These are phyloP conservation scores for Cryptomyrus ogoouensis DNA, from an alignment of 2,113 vertebrate genomes.

Conservation along the genomic window DNA sequence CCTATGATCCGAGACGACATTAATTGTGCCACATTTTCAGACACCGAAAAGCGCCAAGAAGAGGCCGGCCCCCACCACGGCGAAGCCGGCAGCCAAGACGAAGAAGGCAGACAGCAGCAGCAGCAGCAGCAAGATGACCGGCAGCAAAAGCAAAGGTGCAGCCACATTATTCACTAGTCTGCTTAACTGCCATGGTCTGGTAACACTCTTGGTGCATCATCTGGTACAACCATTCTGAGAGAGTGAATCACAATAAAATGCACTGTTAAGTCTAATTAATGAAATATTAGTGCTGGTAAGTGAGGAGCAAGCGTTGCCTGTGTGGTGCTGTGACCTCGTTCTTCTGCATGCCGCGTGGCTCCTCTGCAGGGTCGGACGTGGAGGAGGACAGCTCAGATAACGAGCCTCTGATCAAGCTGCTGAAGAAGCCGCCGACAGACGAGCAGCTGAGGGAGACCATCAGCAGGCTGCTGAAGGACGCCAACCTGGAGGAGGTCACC, in stretches of 20 bases:
- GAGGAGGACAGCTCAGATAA: constrained; percentile 87
- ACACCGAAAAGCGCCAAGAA: constrained; percentile 69
- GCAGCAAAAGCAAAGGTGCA: constrained; percentile 72
- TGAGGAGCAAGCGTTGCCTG: background rate
- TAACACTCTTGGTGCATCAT: background rate
- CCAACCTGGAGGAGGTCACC: constrained; percentile 87
- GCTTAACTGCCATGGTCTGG: background rate
- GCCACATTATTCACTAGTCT: background rate
- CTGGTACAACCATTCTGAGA: background rate
- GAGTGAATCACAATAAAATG: background rate
- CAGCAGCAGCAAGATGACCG: constrained; percentile 77
- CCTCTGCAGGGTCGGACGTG: constrained; percentile 36
- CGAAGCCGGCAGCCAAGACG: constrained; percentile 70
- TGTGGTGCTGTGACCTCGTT: constrained; percentile 20
- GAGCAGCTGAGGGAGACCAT: constrained; percentile 81
- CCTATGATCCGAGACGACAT: background rate
- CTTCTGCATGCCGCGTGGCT: background rate
- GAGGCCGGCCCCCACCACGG: constrained; percentile 42
- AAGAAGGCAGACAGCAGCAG: constrained; percentile 98
- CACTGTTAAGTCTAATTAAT: background rate
- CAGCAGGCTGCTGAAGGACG: constrained; percentile 74
- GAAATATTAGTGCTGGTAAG: background rate
- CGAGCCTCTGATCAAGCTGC: constrained; percentile 83
- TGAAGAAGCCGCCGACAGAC: constrained; percentile 79
- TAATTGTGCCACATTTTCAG: constrained; percentile 54